Conservation (phyloP, 2,113 vertebrate species). For the Coracopsis vasa region DNA sequence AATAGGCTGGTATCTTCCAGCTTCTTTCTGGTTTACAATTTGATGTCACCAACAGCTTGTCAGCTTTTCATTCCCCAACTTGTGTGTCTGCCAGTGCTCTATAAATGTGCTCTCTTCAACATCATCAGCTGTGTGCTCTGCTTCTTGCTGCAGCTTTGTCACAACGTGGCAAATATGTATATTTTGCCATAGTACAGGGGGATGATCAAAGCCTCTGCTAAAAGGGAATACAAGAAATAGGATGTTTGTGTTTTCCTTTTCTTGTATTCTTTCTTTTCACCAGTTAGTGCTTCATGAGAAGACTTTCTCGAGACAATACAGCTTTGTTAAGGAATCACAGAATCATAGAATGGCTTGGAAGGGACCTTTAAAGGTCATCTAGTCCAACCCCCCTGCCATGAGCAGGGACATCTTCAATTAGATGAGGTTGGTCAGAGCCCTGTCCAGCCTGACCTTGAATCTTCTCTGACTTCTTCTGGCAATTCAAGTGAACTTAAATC, state of each 20-base stretch:
- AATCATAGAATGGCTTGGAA: background rate
- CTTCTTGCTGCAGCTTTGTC: background rate
- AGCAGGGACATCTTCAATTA: background rate
- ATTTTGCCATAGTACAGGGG: fast-evolving
- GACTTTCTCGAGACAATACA: background rate
- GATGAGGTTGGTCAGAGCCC: background rate
- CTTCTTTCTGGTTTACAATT: background rate
- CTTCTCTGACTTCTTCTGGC: background rate
- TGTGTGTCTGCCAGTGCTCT: background rate
- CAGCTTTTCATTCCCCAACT: background rate
- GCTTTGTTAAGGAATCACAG: background rate
- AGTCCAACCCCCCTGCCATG: background rate
- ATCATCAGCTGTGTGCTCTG: background rate
- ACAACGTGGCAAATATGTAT: fast-evolving
- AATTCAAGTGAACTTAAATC: background rate
- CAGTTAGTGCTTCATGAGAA: background rate
- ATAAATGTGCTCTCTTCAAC: background rate
- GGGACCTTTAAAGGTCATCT: background rate
- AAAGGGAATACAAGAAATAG: background rate
- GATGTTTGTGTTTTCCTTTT: background rate
- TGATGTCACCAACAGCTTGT: slow-evolving; percentile 2
- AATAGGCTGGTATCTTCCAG: slow-evolving; percentile 12
- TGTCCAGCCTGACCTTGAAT: background rate
- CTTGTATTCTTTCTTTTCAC: background rate
- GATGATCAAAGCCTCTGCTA: background rate